Percentiles rank a stretch among this genome's conserved stretches.
phyloP scores from a whole-genome alignment of 2,888 invertebrate species.

The Diarsia brunnea region DNA sequence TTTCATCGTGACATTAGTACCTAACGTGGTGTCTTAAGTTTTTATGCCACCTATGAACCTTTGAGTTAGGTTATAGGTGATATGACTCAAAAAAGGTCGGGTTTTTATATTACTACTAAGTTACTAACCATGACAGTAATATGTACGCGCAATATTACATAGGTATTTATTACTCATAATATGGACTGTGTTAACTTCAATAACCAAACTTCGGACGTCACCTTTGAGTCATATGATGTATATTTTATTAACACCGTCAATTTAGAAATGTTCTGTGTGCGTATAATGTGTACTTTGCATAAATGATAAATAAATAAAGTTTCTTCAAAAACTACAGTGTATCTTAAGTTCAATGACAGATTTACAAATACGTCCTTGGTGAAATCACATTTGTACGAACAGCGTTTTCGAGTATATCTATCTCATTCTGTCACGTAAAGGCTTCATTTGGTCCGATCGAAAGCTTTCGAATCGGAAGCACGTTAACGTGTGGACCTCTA shows the following conservation, averaged over 20 bases:
- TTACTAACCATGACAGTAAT: not conserved
- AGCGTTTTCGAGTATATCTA: not conserved
- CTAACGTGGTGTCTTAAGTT: too few relatives aligned
- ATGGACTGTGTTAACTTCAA: not conserved
- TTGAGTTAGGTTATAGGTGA: not conserved
- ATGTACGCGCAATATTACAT: not conserved
- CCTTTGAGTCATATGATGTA: not conserved
- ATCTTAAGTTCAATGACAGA: too few relatives aligned
- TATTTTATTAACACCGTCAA: not conserved
- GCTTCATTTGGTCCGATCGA: not conserved
- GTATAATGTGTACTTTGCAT: not conserved
- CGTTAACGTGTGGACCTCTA: not conserved
- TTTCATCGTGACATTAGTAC: too few relatives aligned
- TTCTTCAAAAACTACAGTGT: not conserved
- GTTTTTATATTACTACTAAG: not conserved
- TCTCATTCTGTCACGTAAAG: not conserved
- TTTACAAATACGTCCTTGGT: not conserved
- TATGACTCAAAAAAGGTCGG: not conserved
- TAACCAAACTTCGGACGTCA: not conserved
- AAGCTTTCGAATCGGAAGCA: not conserved
- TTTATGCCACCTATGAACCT: too few relatives aligned
- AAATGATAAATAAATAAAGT: not conserved
- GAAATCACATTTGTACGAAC: not conserved
- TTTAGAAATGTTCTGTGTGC: not conserved
- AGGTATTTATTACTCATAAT: slow-evolving; percentile 6